These are phyloP conservation scores for Nesometra sesokonis DNA, from an alignment of 35 echinoderm and acorn worm species.

Conservation along the genomic window DNA sequence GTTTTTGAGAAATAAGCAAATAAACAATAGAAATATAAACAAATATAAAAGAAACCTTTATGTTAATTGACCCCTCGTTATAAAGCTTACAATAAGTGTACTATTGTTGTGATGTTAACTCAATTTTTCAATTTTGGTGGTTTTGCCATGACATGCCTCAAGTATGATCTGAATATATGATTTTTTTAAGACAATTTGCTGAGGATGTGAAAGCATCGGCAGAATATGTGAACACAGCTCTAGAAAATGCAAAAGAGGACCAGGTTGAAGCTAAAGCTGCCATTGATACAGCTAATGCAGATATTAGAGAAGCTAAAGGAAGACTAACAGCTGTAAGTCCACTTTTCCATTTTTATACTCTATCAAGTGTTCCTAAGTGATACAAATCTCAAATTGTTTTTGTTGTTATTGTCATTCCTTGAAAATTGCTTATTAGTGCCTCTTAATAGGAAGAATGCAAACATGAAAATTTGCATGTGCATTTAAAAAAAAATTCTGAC, in stretches of 20 bases:
- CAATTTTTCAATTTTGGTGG: background rate
- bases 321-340: constrained; percentile 39
- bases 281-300: constrained; percentile 46
- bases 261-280: constrained; percentile 55
- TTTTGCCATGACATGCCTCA: background rate
- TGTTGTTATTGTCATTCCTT: too few species aligned
- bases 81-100: too few species aligned
- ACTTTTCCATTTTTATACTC: background rate
- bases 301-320: constrained; percentile 41
- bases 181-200: constrained; percentile 54
- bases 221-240: constrained; percentile 45
- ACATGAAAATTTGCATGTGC: too few species aligned
- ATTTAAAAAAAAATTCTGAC: too few species aligned
- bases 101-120: too few species aligned
- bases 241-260: constrained; percentile 55
- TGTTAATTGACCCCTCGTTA: too few species aligned
- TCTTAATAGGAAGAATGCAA: too few species aligned
- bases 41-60: too few species aligned
- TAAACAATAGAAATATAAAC: too few species aligned
- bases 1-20: too few species aligned
- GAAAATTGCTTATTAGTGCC: too few species aligned
- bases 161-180: background rate
- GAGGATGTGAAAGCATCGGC: constrained; percentile 56
- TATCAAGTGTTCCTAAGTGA: constrained; percentile 11
- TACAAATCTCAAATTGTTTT: too few species aligned